phyloP scores from a whole-genome alignment of 2,113 vertebrate genomes.

The Xenopus laevis region DNA sequence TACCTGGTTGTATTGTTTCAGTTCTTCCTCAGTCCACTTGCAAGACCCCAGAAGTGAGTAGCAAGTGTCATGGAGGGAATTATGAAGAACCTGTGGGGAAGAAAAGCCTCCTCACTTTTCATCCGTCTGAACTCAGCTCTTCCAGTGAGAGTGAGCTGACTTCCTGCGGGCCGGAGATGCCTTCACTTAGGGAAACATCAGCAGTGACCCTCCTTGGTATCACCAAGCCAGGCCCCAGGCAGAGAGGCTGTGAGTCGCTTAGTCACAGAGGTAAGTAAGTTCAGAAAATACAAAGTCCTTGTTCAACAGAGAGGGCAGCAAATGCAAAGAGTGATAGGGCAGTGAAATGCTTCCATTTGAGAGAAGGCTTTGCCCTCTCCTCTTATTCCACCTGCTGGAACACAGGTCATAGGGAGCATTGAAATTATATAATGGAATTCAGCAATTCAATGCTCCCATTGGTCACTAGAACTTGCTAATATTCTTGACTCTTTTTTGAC shows the following conservation, averaged over 20 bases:
- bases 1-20: not conserved
- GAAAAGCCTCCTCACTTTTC: conserved; percentile 45
- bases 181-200: conserved; percentile 33
- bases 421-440: too few relatives aligned
- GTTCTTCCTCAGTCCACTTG: not conserved
- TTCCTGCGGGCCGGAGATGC: conserved; percentile 50
- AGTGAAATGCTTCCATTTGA: too few relatives aligned
- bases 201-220: conserved; percentile 38
- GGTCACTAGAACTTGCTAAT: not conserved
- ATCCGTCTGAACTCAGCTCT: conserved; percentile 55
- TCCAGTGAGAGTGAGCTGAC: conserved; percentile 64
- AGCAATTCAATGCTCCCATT: too few relatives aligned
- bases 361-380: too few relatives aligned
- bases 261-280: conserved; percentile 61
- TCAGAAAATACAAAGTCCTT: not conserved
- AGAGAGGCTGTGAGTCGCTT: conserved; percentile 56
- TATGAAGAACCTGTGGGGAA: conserved; percentile 47
- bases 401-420: too few relatives aligned
- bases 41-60: not conserved
- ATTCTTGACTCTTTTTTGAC: conserved; percentile 14
- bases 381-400: too few relatives aligned
- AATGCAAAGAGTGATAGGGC: too few relatives aligned
- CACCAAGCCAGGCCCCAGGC: conserved; percentile 46
- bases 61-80: conserved; percentile 1
- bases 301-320: too few relatives aligned